These are phyloP conservation scores for Percopsis transmontana DNA, from an alignment of 2,113 vertebrate species.

Conservation along the genomic window DNA sequence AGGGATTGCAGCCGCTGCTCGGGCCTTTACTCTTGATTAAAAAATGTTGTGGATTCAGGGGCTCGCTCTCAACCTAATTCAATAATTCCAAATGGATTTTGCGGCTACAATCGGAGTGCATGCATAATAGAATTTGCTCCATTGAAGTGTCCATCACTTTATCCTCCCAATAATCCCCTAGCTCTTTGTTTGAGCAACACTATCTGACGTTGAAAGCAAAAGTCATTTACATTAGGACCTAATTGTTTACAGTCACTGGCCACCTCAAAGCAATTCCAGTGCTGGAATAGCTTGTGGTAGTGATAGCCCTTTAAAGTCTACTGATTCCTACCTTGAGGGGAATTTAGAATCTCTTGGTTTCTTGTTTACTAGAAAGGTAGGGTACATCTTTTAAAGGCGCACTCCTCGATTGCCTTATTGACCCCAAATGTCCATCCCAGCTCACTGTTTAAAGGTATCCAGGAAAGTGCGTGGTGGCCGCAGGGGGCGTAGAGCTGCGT, in stretches of 20 bases:
- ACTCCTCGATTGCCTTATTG: no score
- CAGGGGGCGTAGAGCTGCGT: no score
- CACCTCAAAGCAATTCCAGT: neutral
- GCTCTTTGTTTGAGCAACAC: slow-evolving; percentile 46
- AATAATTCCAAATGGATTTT: slow-evolving; percentile 70
- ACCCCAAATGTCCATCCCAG: no score
- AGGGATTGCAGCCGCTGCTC: slow-evolving; percentile 8
- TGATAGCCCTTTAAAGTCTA: neutral
- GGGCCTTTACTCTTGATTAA: slow-evolving; percentile 46
- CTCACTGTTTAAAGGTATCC: no score
- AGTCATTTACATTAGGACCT: slow-evolving; percentile 22
- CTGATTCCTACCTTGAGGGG: slow-evolving; percentile 4
- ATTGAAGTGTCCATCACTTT: slow-evolving; percentile 61
- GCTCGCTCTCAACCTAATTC: slow-evolving; percentile 61
- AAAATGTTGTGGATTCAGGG: slow-evolving; percentile 47
- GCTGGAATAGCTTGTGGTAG: no score
- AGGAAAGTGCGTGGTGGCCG: no score
- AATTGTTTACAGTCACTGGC: slow-evolving; percentile 28
- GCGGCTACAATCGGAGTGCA: slow-evolving; percentile 58
- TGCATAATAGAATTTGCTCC: slow-evolving; percentile 56
- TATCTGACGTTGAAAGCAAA: slow-evolving; percentile 33
- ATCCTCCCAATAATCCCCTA: slow-evolving; percentile 40
- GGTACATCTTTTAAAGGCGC: no score
- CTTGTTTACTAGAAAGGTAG: no score
- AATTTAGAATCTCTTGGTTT: slow-evolving; percentile 8